Percentiles rank a stretch among this genome's conserved stretches.
phyloP scores from a whole-genome alignment of 2,888 invertebrate species.

The Orthosia gracilis region DNA sequence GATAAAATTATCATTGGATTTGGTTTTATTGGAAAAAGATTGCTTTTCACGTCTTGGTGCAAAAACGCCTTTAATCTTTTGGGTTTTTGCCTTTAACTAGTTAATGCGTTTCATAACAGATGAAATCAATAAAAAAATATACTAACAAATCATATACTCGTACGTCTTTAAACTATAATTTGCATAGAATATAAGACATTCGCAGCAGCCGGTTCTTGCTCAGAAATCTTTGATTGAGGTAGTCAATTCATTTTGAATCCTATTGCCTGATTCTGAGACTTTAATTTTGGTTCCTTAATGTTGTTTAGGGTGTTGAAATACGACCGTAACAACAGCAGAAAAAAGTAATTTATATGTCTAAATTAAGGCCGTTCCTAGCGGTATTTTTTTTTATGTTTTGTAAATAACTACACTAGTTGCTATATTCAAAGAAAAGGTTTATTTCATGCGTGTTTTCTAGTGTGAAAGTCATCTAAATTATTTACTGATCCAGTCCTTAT shows the following conservation, averaged over 20 bases:
- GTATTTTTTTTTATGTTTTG: background rate
- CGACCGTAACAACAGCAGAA: slow-evolving; percentile 10
- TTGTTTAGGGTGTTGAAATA: background rate
- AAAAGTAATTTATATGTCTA: background rate
- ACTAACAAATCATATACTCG: background rate
- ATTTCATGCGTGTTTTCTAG: background rate
- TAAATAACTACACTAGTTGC: background rate
- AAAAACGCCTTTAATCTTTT: background rate
- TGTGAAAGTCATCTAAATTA: too few species aligned
- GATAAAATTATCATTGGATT: background rate
- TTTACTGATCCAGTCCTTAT: too few species aligned
- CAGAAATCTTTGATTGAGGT: background rate
- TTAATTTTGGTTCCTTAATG: background rate
- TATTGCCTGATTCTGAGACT: background rate
- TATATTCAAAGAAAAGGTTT: background rate
- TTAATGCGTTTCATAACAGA: background rate
- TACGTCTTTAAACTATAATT: background rate
- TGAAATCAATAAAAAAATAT: background rate
- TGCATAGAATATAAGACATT: slow-evolving; percentile 12
- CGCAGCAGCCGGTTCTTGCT: slow-evolving; percentile 1
- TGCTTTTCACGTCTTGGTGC: background rate
- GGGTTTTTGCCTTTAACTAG: background rate
- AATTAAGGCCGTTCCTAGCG: background rate
- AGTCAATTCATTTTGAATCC: background rate
- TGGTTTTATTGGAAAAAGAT: background rate